Conservation (phyloP, 2,797 vertebrate genomes). For the Corythornis leucogaster region DNA sequence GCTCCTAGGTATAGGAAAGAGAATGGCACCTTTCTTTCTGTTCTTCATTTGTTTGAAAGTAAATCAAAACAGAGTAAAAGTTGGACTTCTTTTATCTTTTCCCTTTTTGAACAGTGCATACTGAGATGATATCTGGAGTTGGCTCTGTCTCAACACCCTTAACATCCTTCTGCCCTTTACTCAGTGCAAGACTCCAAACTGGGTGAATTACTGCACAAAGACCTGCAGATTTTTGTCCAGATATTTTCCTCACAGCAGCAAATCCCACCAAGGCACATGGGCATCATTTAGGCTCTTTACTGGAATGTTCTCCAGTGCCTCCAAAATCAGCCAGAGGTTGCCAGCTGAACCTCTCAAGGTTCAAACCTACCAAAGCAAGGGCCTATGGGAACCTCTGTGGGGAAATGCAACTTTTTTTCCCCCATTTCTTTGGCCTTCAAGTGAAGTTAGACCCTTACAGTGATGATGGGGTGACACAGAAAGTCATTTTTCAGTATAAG, state of each 20-base stretch:
- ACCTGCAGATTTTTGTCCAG: slow-evolving; percentile 1
- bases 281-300: not conserved
- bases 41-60: not conserved
- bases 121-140: not conserved
- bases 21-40: not conserved
- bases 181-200: not conserved
- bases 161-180: not conserved
- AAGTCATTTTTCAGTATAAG: not conserved
- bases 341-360: not conserved
- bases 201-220: not conserved
- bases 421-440: not conserved
- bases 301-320: not conserved
- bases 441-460: not conserved
- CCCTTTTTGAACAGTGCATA: not conserved
- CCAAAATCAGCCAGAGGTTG: not conserved
- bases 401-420: not conserved
- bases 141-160: not conserved
- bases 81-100: not conserved
- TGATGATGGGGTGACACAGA: not conserved
- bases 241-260: not conserved
- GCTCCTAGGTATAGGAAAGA: not conserved
- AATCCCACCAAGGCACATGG: not conserved
- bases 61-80: not conserved
- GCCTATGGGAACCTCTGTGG: not conserved
- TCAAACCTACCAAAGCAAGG: not conserved